Base-by-base conservation (phyloP, 1,140 invertebrate genomes). In the Drosophila albomicans region DNA sequence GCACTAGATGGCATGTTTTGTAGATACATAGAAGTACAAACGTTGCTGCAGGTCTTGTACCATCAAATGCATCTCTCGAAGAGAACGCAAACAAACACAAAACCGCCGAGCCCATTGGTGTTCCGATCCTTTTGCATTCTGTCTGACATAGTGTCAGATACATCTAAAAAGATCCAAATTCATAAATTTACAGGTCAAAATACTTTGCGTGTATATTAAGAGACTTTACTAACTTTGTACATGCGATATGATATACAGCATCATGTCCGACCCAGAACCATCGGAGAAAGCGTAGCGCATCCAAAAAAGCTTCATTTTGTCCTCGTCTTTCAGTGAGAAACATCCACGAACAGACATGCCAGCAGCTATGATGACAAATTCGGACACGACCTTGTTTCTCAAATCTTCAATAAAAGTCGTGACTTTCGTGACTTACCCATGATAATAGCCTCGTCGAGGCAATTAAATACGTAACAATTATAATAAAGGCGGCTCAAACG, bases 381-480 rank as follows among this genome's bases (percentile, higher is more conserved):
- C 6, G 16, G 3, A 52, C 7, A 35, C 8, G 30, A 38, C 10
- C 35, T 8, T 5, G 1, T 43, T 10, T n/a, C 2, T 7, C 1
- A 35, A 35, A 30, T 30, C 5, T 35, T 35, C 32, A 8, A 35
- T 35, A 16, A 16, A 16, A 16, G 32, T 5, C 32, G 32, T 5
- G 32, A 16, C 16, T 16, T 16, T 54, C 5, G 3, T n/a, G 8
- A 35, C 75, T 93, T 92, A 97, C 97, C 97, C 91, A 99, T 99
- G 59, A 98, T 96, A 35, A 99, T 95, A 7, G 95, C 94, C 73
- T 99, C 98, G 28, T 97, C 95, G 0, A 99, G 91, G 41, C 97
- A 94, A 63, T 96, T 97, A 87, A 97, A 99, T n/a, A 97, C 95
- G 91, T 98, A 95, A 1, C 98, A 1, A 99, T 93, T 45, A 98